These are phyloP conservation scores for Tachysurus vachellii DNA, from an alignment of 2,113 vertebrate species.

Conservation along the genomic window DNA sequence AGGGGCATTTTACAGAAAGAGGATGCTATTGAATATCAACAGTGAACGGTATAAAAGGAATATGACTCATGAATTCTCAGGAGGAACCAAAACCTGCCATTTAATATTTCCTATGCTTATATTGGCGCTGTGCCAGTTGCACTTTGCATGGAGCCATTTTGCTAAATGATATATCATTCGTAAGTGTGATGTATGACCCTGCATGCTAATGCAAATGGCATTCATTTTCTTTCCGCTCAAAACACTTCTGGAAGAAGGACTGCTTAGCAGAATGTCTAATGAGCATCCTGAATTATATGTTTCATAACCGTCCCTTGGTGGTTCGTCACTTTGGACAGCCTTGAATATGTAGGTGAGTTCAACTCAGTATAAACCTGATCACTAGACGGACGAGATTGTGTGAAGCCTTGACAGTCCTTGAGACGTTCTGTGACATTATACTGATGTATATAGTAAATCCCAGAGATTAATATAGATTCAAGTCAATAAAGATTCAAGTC, in stretches of 20 bases:
- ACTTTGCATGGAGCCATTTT: conserved; percentile 8
- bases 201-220: not conserved
- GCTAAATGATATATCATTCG: not conserved
- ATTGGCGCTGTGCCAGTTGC: not conserved
- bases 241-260: not conserved
- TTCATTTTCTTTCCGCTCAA: conserved; percentile 1
- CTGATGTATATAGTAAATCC: not conserved
- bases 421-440: not conserved
- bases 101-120: conserved; percentile 5
- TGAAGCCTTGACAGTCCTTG: not conserved
- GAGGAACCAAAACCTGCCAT: not conserved
- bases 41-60: not conserved
- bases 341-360: conserved; percentile 10
- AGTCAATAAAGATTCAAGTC: not conserved
- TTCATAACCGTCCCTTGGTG: conserved; percentile 30
- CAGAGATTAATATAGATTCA: not conserved
- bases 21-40: conserved; percentile 4
- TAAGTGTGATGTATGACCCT: conserved; percentile 20
- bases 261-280: not conserved
- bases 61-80: not conserved
- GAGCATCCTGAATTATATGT: not conserved
- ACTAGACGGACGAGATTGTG: conserved; percentile 16
- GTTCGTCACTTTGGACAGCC: conserved; percentile 44
- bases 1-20: not conserved
- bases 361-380: conserved; percentile 1